Evolutionary conservation across 2,888 invertebrate species (phyloP).

Genomic region (Lycia hirtaria): DNA sequence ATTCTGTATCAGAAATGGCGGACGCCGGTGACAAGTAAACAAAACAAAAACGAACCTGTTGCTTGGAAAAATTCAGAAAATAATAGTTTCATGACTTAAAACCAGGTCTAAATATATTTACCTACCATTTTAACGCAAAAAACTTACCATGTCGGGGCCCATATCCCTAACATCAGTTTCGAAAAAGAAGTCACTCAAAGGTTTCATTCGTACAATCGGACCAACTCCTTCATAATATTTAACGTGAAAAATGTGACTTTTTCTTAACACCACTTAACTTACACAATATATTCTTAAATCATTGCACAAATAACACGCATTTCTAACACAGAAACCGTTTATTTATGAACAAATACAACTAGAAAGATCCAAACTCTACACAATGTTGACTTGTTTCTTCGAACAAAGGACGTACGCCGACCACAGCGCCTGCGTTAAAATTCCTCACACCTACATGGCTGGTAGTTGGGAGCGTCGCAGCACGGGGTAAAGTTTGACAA

Average conservation of each 20-base stretch:
- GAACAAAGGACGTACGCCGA: constrained; percentile 85
- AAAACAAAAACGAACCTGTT: constrained; percentile 87
- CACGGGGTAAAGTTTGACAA: constrained; percentile 53
- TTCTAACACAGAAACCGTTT: constrained; percentile 64
- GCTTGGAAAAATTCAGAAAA: constrained; percentile 71
- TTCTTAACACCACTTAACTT: constrained; percentile 50
- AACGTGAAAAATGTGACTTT: constrained; percentile 59
- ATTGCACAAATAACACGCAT: constrained; percentile 58
- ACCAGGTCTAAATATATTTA: constrained; percentile 51
- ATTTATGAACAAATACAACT: constrained; percentile 59
- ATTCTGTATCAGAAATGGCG: constrained; percentile 83
- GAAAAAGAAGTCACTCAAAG: constrained; percentile 88
- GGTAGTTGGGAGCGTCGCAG: constrained; percentile 64
- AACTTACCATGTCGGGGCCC: constrained; percentile 92
- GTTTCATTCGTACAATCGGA: constrained; percentile 87
- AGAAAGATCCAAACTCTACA: constrained; percentile 74
- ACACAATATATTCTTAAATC: constrained; percentile 52
- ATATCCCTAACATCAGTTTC: constrained; percentile 91
- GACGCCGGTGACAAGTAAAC: constrained; percentile 87
- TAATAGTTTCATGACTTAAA: constrained; percentile 76
- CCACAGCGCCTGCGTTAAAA: constrained; percentile 82
- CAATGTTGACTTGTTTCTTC: constrained; percentile 85
- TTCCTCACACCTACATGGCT: constrained; percentile 57
- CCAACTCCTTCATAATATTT: constrained; percentile 77
- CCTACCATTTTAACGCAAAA: constrained; percentile 53